phyloP scores from a whole-genome alignment of 2,888 invertebrate species.

The Drosophila nigritarsus region DNA sequence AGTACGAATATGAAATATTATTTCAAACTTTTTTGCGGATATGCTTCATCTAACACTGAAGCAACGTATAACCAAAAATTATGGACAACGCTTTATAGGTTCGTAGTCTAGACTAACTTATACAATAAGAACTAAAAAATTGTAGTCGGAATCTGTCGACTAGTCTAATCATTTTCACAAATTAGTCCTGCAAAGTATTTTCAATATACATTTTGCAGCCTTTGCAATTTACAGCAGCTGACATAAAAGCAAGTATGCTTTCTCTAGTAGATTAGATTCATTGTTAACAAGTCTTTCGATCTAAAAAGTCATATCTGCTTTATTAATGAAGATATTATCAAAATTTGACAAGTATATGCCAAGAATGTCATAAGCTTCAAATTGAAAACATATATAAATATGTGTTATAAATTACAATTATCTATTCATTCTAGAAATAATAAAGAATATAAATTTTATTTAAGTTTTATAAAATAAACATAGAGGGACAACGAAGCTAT shows the following conservation, averaged over 20 bases:
- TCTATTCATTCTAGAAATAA: background rate
- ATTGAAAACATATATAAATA: background rate
- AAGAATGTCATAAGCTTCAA: background rate
- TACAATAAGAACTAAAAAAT: background rate
- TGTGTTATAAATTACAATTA: background rate
- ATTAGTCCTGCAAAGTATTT: background rate
- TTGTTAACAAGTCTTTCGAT: background rate
- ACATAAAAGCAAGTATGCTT: background rate
- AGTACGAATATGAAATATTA: slow-evolving; percentile 13
- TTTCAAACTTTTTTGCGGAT: slow-evolving; percentile 85
- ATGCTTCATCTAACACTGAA: slow-evolving; percentile 87
- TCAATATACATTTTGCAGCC: too few species aligned
- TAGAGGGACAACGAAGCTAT: background rate
- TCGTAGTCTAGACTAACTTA: background rate
- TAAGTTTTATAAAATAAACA: background rate
- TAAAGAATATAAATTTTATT: too few species aligned
- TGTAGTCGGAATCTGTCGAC: background rate
- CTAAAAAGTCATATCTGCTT: background rate
- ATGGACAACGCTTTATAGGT: slow-evolving; percentile 89
- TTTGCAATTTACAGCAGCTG: background rate
- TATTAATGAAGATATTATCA: background rate
- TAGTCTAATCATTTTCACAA: background rate
- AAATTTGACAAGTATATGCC: background rate
- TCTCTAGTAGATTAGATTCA: background rate
- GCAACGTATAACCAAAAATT: slow-evolving; percentile 86